A percentile compares a stretch with the other conserved stretches of the same genome.
Evolutionary conservation across 2,888 invertebrate species (phyloP).

Genomic region (Ectropis crepuscularia): DNA sequence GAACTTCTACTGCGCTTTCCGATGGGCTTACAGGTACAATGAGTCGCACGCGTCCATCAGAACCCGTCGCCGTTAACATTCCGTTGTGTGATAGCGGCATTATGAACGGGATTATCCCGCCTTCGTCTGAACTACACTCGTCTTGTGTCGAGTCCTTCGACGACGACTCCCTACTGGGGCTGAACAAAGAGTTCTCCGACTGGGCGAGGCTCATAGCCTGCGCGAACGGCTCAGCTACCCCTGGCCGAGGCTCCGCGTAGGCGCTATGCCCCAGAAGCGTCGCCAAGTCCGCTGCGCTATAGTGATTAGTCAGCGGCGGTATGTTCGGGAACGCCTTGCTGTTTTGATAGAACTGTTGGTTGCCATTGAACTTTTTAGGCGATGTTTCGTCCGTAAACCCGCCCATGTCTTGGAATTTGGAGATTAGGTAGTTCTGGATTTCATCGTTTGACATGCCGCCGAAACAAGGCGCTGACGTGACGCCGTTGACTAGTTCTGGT

Average conservation of each 20-base stretch:
- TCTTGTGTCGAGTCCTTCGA: slow-evolving; percentile 77
- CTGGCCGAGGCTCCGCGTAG: slow-evolving; percentile 56
- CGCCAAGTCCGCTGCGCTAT: slow-evolving; percentile 66
- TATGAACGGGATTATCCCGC: slow-evolving; percentile 81
- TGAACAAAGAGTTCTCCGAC: slow-evolving; percentile 68
- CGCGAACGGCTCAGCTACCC: slow-evolving; percentile 52
- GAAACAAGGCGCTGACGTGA: slow-evolving; percentile 58
- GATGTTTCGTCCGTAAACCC: slow-evolving; percentile 54
- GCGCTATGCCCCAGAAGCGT: slow-evolving; percentile 59
- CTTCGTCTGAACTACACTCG: slow-evolving; percentile 70
- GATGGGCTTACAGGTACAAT: slow-evolving; percentile 86
- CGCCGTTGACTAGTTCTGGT: slow-evolving; percentile 51
- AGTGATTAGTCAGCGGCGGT: slow-evolving; percentile 68
- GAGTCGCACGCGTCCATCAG: slow-evolving; percentile 85
- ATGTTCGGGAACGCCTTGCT: slow-evolving; percentile 74
- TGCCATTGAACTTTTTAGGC: slow-evolving; percentile 55
- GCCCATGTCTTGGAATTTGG: slow-evolving; percentile 71
- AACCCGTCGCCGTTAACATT: slow-evolving; percentile 85
- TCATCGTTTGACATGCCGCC: slow-evolving; percentile 72
- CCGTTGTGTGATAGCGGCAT: slow-evolving; percentile 88
- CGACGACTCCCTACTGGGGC: slow-evolving; percentile 73
- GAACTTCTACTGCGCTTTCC: slow-evolving; percentile 65
- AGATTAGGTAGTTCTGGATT: slow-evolving; percentile 72
- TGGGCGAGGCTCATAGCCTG: slow-evolving; percentile 73
- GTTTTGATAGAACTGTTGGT: slow-evolving; percentile 74